Percentiles rank a stretch among this genome's conserved stretches.
These are phyloP conservation scores for Meganola albula DNA, from an alignment of 2,888 invertebrate species.

Conservation along the genomic window DNA sequence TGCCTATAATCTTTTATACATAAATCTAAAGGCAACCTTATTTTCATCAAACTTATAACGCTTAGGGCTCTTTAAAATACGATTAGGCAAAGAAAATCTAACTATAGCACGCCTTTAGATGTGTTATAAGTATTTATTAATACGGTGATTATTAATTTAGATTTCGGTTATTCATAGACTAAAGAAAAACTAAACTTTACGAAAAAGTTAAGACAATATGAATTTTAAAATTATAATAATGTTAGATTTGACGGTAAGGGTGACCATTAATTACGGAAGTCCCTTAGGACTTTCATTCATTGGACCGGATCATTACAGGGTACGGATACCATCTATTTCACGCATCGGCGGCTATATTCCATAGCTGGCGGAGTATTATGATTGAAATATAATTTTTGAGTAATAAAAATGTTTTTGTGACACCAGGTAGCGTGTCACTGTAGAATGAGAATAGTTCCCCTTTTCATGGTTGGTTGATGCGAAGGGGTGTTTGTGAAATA, in stretches of 20 bases:
- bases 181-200: no score
- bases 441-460: conserved; percentile 26
- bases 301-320: conserved; percentile 34
- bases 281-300: conserved; percentile 29
- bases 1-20: no score
- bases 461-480: conserved; percentile 24
- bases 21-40: no score
- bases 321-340: conserved; percentile 28
- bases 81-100: no score
- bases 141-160: no score
- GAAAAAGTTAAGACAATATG: neutral
- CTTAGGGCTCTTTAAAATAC: no score
- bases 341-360: conserved; percentile 25
- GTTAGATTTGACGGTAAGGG: no score
- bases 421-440: conserved; percentile 20
- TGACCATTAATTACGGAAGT: conserved; percentile 27
- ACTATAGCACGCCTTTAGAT: no score
- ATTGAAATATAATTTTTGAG: conserved; percentile 26
- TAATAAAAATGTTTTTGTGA: conserved; percentile 27
- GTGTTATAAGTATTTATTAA: no score
- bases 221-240: neutral
- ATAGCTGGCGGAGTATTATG: conserved; percentile 20
- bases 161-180: no score
- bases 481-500: conserved; percentile 18
- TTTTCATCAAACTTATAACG: no score